A percentile compares a stretch with the other conserved stretches of the same genome.
phyloP scores from a whole-genome alignment of 2,888 invertebrate species.

The Ectemnius lituratus region DNA sequence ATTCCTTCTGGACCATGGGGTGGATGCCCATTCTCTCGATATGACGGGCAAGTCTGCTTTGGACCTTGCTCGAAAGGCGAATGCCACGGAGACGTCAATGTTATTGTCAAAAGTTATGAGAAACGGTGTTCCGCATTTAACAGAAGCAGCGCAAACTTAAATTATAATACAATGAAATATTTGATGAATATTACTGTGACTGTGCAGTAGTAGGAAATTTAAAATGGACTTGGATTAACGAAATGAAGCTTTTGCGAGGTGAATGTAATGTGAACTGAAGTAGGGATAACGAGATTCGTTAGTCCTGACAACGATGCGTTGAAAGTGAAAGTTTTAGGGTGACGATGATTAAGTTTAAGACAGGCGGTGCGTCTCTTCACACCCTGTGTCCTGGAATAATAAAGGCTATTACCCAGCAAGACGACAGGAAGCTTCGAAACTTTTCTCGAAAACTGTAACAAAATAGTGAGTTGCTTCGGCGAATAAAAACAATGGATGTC shows the following conservation, averaged over 20 bases:
- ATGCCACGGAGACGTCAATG: background rate
- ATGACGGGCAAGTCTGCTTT: slow-evolving; percentile 80
- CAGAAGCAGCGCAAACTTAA: background rate
- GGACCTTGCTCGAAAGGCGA: slow-evolving; percentile 78
- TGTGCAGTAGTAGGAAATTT: too few species aligned
- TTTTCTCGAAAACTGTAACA: background rate
- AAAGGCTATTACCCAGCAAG: slow-evolving; percentile 28
- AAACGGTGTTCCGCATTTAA: background rate
- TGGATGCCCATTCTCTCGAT: slow-evolving; percentile 77
- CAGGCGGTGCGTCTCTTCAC: slow-evolving; percentile 46
- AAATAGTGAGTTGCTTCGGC: background rate
- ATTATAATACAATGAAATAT: slow-evolving; percentile 30
- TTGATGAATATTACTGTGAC: too few species aligned
- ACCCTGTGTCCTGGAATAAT: slow-evolving; percentile 39
- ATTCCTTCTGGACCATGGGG: slow-evolving; percentile 80
- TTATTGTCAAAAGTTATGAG: slow-evolving; percentile 3
- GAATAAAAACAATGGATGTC: background rate
- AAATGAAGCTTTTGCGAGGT: too few species aligned
- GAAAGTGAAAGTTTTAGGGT: slow-evolving; percentile 51
- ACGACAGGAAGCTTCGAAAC: background rate
- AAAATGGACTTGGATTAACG: too few species aligned
- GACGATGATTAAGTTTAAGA: slow-evolving; percentile 21
- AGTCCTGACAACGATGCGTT: background rate
- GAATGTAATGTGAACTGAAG: too few species aligned
- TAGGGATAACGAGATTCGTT: too few species aligned